phyloP scores from a whole-genome alignment of 1,140 invertebrate genomes.

The Pollicipes pollicipes region DNA sequence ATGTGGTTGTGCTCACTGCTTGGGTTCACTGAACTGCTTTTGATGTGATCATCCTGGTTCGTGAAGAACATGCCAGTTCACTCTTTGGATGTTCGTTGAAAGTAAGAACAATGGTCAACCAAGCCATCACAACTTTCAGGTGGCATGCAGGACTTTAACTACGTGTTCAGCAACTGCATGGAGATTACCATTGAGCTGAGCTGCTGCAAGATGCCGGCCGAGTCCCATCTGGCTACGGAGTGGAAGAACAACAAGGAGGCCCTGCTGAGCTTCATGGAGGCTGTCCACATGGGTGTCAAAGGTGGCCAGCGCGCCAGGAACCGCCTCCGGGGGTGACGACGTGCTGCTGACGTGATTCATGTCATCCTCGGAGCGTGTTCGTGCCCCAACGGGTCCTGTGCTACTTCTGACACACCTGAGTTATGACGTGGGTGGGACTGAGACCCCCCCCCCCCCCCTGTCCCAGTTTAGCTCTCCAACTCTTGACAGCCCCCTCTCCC shows the following conservation, averaged over 20 bases:
- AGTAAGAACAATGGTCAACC: slow-evolving; percentile 17
- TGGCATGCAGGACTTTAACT: slow-evolving; percentile 98
- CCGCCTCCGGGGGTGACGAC: slow-evolving; percentile 15
- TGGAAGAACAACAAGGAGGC: slow-evolving; percentile 80
- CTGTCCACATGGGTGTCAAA: slow-evolving; percentile 66
- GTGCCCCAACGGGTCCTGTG: too few species aligned
- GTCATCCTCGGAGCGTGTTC: too few species aligned
- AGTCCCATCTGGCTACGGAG: slow-evolving; percentile 46
- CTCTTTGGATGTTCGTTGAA: too few species aligned
- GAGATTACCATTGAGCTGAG: slow-evolving; percentile 92
- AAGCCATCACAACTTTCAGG: too few species aligned
- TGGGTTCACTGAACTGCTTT: too few species aligned
- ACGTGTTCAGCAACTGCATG: slow-evolving; percentile 82
- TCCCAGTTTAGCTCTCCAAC: too few species aligned
- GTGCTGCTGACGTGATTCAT: too few species aligned
- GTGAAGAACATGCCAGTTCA: slow-evolving; percentile 1
- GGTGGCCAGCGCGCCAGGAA: slow-evolving; percentile 31
- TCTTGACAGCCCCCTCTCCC: too few species aligned
- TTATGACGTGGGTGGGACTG: too few species aligned
- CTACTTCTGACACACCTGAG: too few species aligned
- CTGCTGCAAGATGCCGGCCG: slow-evolving; percentile 82
- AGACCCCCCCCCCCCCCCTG: too few species aligned
- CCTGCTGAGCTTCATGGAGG: slow-evolving; percentile 66
- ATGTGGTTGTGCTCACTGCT: slow-evolving; percentile 4
- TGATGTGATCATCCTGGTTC: slow-evolving; percentile 5